These are phyloP conservation scores for Seira ritae DNA, from an alignment of 2,888 invertebrate genomes.

Conservation along the genomic window DNA sequence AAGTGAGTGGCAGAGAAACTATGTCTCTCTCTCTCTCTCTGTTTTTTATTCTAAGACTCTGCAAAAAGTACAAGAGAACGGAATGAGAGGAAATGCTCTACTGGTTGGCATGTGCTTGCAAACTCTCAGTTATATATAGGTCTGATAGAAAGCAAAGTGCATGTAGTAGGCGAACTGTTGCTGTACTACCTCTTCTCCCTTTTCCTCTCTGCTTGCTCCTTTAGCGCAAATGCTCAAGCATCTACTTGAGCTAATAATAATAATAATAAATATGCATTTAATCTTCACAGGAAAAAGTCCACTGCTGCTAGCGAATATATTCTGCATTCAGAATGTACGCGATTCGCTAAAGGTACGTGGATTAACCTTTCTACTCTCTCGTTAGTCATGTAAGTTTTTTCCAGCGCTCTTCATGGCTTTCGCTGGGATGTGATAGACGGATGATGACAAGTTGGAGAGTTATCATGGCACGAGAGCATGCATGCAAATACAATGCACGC, in stretches of 20 bases:
- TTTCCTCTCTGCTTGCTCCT: background rate
- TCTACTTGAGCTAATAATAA: too few relatives aligned
- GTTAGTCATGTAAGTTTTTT: background rate
- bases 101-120: constrained; percentile 44
- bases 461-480: background rate
- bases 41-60: background rate
- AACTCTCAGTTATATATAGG: constrained; percentile 40
- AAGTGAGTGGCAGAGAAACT: too few relatives aligned
- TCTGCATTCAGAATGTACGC: too few relatives aligned
- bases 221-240: too few relatives aligned
- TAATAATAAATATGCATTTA: background rate
- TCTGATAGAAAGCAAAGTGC: background rate
- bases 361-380: constrained; percentile 8
- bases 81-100: constrained; percentile 49
- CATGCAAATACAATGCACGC: background rate
- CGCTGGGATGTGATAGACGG: too few relatives aligned
- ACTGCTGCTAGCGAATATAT: background rate
- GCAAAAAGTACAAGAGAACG: constrained; percentile 17
- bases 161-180: constrained; percentile 11
- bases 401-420: too few relatives aligned
- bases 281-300: constrained; percentile 4
- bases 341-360: constrained; percentile 10
- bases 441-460: background rate
- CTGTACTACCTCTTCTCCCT: constrained; percentile 4
- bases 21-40: too few relatives aligned